These are phyloP conservation scores for Dreissena polymorpha DNA, from an alignment of 1,140 invertebrate species.

Conservation along the genomic window DNA sequence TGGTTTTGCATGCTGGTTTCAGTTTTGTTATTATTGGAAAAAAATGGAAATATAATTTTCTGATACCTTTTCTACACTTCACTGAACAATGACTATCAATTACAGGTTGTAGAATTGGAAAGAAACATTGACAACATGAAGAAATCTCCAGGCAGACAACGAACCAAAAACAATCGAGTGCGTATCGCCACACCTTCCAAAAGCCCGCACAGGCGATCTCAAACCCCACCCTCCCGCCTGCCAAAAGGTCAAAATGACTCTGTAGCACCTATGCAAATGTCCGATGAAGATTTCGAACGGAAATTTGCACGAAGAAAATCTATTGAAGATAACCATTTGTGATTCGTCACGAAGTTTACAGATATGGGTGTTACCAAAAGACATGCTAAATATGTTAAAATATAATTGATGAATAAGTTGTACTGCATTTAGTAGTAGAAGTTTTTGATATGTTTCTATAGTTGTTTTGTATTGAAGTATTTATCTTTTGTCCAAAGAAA, in stretches of 20 bases:
- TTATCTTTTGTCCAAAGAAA: too few species aligned
- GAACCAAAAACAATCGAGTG: neutral
- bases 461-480: too few species aligned
- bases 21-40: too few species aligned
- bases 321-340: conserved; percentile 35
- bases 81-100: neutral
- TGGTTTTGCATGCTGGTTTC: too few species aligned
- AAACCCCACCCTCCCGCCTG: conserved; percentile 50
- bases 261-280: conserved; percentile 43
- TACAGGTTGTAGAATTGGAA: conserved; percentile 42
- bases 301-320: conserved; percentile 50
- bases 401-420: too few species aligned
- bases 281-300: conserved; percentile 51
- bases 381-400: too few species aligned
- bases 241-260: conserved; percentile 51
- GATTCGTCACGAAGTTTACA: neutral
- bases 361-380: too few species aligned
- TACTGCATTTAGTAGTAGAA: too few species aligned
- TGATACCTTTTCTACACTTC: neutral
- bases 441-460: too few species aligned
- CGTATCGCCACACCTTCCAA: conserved; percentile 33
- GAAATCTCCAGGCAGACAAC: conserved; percentile 27
- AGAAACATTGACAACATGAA: conserved; percentile 43
- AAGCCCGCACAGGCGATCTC: conserved; percentile 42
- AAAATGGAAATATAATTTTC: neutral